Evolutionary conservation across 2,113 vertebrate species (phyloP), one percentile per base, ranked within the genome.

Genomic region (Anarhynchus alexandrinus): DNA sequence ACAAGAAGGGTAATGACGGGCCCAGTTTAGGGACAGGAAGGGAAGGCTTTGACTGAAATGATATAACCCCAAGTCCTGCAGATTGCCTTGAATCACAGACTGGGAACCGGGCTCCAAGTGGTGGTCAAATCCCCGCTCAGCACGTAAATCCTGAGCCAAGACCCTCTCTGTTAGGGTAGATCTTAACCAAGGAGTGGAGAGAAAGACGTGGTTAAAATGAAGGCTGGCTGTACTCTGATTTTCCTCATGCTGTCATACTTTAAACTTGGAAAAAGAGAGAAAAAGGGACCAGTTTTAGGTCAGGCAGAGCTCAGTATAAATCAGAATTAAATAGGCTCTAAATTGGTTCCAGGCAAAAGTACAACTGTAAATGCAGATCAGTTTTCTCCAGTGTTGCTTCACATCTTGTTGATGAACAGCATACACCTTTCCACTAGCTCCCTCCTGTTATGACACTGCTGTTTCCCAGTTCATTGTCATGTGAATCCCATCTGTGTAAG

Each of bases 61-160:
- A 1, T 61, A 15, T 9, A 9, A 5, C 11, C n/a, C 27, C 11
- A 36, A 34, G 6, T 83, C 45, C 52, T 34, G 8, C 19, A 86
- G 29, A 30, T 36, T 65, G 19, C 26, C 67, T 80, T 67, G 25
- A 79, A 72, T 5, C 5, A 42, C n/a, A 86, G 20, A 10, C 40
- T 52, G 38, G 21, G 27, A 86, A 54, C 21, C 25, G 58, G 80
- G 16, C 7, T 78, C 29, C 38, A 51, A 40, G 26, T 27, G 5
- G 17, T 59, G 9, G 36, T 69, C 42, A 88, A 65, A 64, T 29
- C 34, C 8, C 6, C 0, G 1, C 7, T 32, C 1, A 0, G 16
- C 3, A 17, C 8, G 1, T 57, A 72, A 71, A 61, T 61, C 20
- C 32, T 52, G 18, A 47, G 15, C 10, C 29, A 86, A 76, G 29